Conservation (phyloP, 1,140 invertebrate genomes). For the Drosophila oshimai region DNA sequence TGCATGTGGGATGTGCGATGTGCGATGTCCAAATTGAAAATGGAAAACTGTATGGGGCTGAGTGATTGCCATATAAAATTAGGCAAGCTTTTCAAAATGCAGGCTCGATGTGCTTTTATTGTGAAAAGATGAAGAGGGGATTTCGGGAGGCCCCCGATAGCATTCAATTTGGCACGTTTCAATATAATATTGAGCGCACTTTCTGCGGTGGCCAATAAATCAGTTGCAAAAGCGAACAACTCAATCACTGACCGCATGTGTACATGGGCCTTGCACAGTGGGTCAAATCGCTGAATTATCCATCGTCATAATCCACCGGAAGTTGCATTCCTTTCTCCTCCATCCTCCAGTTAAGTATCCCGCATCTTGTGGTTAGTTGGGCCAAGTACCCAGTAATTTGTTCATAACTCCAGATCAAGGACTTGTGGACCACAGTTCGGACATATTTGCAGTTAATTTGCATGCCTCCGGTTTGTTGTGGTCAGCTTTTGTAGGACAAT, state of each 20-base stretch:
- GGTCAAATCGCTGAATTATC: constrained; percentile 5
- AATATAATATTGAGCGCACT: constrained; percentile 44
- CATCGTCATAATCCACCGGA: not conserved
- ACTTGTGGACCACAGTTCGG: not conserved
- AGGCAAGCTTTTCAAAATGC: constrained; percentile 47
- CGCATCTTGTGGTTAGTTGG: constrained; percentile 10
- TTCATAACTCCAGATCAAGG: not conserved
- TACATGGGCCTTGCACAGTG: not conserved
- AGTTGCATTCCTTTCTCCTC: not conserved
- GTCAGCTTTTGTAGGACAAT: constrained; percentile 33
- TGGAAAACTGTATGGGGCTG: constrained; percentile 34
- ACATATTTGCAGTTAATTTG: constrained; percentile 43
- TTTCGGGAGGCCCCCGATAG: not conserved
- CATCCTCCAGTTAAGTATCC: not conserved
- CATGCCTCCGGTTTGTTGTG: constrained; percentile 27
- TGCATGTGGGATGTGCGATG: constrained; percentile 3
- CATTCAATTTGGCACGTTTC: constrained; percentile 52
- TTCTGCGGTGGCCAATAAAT: constrained; percentile 58
- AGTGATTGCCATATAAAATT: constrained; percentile 65
- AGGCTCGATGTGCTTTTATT: constrained; percentile 12
- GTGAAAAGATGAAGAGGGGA: not conserved
- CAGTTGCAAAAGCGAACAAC: constrained; percentile 38
- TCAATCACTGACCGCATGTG: constrained; percentile 36
- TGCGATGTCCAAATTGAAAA: not conserved
- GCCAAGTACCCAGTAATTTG: constrained; percentile 11